phyloP scores from a whole-genome alignment of 2,113 vertebrate genomes.

The Hyaena hyaena region DNA sequence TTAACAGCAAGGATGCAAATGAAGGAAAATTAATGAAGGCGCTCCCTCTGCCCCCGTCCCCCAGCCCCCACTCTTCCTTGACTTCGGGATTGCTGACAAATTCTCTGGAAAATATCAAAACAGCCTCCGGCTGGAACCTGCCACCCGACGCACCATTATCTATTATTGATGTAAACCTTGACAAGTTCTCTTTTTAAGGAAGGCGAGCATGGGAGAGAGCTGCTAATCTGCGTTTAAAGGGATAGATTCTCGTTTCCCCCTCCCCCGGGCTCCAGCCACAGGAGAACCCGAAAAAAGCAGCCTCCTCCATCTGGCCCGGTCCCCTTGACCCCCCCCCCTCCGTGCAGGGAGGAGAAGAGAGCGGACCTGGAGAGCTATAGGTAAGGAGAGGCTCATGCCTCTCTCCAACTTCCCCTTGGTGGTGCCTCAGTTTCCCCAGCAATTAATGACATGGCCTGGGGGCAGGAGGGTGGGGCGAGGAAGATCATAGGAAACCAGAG shows the following conservation, averaged over 20 bases:
- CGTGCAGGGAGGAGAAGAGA: neutral
- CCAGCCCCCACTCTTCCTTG: constrained; percentile 69
- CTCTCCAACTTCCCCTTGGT: neutral
- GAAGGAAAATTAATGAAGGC: constrained; percentile 86
- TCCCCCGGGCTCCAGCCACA: neutral
- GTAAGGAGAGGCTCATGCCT: fast-evolving
- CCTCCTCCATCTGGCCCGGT: fast-evolving
- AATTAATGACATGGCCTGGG: neutral
- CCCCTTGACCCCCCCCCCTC: too few relatives aligned
- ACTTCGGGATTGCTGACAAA: constrained; percentile 86
- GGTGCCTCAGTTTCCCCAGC: neutral
- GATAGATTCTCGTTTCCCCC: constrained; percentile 56
- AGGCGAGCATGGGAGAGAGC: constrained; percentile 48
- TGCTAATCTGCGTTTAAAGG: constrained; percentile 84
- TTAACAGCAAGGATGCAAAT: constrained; percentile 89
- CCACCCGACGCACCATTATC: constrained; percentile 85
- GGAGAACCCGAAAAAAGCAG: neutral
- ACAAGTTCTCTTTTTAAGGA: constrained; percentile 85
- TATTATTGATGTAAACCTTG: constrained; percentile 90
- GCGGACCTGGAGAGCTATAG: neutral
- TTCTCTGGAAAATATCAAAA: constrained; percentile 89
- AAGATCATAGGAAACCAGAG: neutral
- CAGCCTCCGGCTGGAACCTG: constrained; percentile 89
- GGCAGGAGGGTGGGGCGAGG: fast-evolving
- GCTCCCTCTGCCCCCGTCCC: neutral